Base-by-base conservation (phyloP, 2,797 vertebrate genomes). In the Semaprochilodus insignis region DNA sequence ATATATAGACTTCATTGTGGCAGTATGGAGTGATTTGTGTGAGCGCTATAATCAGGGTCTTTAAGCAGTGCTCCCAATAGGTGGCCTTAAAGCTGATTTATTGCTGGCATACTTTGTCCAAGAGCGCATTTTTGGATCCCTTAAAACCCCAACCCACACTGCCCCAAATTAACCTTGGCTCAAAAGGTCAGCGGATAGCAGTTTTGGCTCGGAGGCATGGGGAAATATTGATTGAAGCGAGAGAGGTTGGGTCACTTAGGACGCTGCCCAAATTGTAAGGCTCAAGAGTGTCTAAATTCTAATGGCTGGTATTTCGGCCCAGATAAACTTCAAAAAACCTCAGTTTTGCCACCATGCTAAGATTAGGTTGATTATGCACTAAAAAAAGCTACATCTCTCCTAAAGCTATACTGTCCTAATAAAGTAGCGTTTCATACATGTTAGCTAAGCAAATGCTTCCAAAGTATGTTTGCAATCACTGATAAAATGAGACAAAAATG, bases 61-160 rank as follows among this genome's bases (percentile, higher is more conserved):
- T 75, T 87, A 75, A 76, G 63, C 73, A 44, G 57, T 51, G 17
- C 81, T 74, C 83, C 79, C 69, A 40, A 71, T 78, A 85, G 83
- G 79, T 87, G 75, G 83, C 79, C 78, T 59, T 78, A 74, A 83
- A 82, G 67, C 72, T 76, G 79, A 83, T 85, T 79, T 87, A 87
- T 83, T 69, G 21, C 83, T 72, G 27, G 72, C 72, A 4, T 44
- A 71, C 44, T 80, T 75, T 71, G 36, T 70, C 34, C 1, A 23
- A 65, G 31, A 65, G 55, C 57, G 15, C 27, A 21, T 57, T 70
- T 31, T 40, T n/a, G 27, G 62, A 71, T 79, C 66, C 77, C 36
- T 48, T 54, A 66, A 60, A 74, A 40, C 66, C 65, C 36, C 31
- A 72, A 71, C 80, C 71, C 31, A 11, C 66, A 63, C 65, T 17